Base-by-base conservation (phyloP, 1,140 invertebrate genomes). In the Bacillus rossius region DNA sequence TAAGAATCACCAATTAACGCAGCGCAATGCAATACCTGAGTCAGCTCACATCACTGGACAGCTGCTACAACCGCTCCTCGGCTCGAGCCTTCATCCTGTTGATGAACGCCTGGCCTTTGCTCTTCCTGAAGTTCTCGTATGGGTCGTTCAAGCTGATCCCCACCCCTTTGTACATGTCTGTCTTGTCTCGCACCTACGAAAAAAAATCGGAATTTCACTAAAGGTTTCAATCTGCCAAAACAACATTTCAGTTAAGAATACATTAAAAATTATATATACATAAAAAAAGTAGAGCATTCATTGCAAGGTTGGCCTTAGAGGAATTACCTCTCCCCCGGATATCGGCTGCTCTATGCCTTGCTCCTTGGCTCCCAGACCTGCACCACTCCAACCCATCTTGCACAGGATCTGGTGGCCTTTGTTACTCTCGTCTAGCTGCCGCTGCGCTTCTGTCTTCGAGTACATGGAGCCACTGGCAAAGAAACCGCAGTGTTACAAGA, bases 121-220 rank as follows among this genome's bases (percentile, higher is more conserved):
- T 96, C 75, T 98, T 98, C 56, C 96, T 82, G 76, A 97, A 98
- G 71, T 92, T 94, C 76, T 98, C 96, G 71, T 96, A 99, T 0
- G 95, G 95, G 79, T 96, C 94, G 69, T 91, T 92, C 57, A 94
- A 76, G 71, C 88, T 92, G 56, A 92, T 84, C 40, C 94, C 95
- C 45, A 97, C 84, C 62, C 94, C 92, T 81, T 93, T 96, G 71
- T 94, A 97, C 77, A 91, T 87, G 73, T 97, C 94, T 57, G 84
- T 84, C 61, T 84, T 81, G 70, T 97, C 94, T n/a, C 94, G 77
- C 22, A 77, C 66, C 74, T 75, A 40, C 17, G 45, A 19, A 54
- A 52, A 16, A 54, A 17, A 34, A 49, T 16, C 41, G 1, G 7
- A 16, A 55, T 42, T 50, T 4, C 7, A 45, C 13, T 16, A 17